These are phyloP conservation scores for Graphium colonna DNA, from an alignment of 2,888 invertebrate species.

Conservation along the genomic window DNA sequence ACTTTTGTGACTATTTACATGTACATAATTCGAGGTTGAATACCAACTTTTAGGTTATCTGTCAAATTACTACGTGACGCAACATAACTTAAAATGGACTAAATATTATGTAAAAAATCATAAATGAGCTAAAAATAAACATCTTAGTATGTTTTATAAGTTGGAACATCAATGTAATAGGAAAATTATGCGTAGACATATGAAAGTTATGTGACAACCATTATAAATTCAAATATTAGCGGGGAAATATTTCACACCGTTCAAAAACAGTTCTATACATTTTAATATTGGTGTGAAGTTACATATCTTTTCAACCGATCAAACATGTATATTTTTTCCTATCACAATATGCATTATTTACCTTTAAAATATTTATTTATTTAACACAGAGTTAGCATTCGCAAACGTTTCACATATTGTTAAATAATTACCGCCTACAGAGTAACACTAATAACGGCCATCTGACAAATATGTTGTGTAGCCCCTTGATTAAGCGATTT, in stretches of 20 bases:
- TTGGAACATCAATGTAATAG: neutral
- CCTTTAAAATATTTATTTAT: too few relatives aligned
- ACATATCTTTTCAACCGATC: too few relatives aligned
- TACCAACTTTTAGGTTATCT: slow-evolving; percentile 40
- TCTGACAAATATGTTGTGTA: too few relatives aligned
- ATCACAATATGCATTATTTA: too few relatives aligned
- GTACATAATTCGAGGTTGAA: slow-evolving; percentile 12
- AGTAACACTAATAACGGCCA: too few relatives aligned
- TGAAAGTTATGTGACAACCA: too few relatives aligned
- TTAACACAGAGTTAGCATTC: too few relatives aligned
- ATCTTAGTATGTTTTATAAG: neutral
- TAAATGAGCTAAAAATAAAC: neutral
- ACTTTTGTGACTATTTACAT: slow-evolving; percentile 22
- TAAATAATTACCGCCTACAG: too few relatives aligned
- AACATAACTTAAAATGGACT: neutral
- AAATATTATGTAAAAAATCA: neutral
- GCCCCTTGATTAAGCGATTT: too few relatives aligned
- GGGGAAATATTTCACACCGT: slow-evolving; percentile 10
- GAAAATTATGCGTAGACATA: neutral
- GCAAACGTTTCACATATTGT: too few relatives aligned
- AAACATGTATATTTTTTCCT: too few relatives aligned
- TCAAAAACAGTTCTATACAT: neutral
- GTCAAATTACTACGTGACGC: slow-evolving; percentile 35
- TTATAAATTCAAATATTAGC: slow-evolving; percentile 15
- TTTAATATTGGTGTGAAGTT: too few relatives aligned